Evolutionary conservation across 2,797 vertebrate species (phyloP).

Genomic region (Ispidina lecontei): DNA sequence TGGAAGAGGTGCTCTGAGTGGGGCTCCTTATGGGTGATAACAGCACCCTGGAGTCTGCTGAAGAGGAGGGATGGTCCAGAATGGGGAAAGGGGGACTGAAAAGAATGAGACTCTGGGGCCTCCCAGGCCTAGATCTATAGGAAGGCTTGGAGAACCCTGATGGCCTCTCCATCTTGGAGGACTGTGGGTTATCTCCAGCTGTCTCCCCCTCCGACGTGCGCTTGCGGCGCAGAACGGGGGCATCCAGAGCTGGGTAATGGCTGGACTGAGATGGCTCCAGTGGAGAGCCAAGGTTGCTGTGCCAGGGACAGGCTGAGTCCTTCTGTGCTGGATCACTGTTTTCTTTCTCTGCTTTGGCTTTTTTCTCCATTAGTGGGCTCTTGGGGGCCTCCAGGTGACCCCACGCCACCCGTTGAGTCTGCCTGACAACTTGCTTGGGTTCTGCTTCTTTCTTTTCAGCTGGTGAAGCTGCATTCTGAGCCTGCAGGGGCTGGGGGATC

Average conservation of each 20-base stretch:
- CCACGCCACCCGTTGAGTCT: conserved; percentile 66
- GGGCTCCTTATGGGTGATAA: conserved; percentile 90
- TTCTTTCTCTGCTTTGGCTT: conserved; percentile 84
- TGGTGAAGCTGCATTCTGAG: conserved; percentile 62
- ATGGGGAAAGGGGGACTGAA: conserved; percentile 96
- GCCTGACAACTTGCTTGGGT: conserved; percentile 46
- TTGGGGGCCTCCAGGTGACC: conserved; percentile 69
- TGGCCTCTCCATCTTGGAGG: conserved; percentile 87
- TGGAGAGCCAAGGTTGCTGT: conserved; percentile 63
- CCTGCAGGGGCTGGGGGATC: conserved; percentile 87
- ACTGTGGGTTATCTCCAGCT: conserved; percentile 82
- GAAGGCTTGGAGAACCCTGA: conserved; percentile 88
- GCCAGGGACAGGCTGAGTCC: conserved; percentile 68
- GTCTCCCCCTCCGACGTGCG: conserved; percentile 87
- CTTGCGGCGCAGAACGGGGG: conserved; percentile 85
- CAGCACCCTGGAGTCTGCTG: conserved; percentile 85
- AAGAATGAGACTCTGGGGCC: conserved; percentile 96
- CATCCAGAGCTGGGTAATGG: conserved; percentile 75
- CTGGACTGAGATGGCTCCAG: conserved; percentile 69
- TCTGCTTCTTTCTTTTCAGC: conserved; percentile 70
- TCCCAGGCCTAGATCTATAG: conserved; percentile 90
- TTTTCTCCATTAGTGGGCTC: conserved; percentile 65
- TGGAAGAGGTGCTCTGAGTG: conserved; percentile 81
- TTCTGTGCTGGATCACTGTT: conserved; percentile 77
- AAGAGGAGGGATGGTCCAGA: conserved; percentile 90